Evolutionary conservation across 2,888 invertebrate genomes (phyloP), one percentile per base, ranked within the genome.

Genomic region (Exocentrus adspersus): DNA sequence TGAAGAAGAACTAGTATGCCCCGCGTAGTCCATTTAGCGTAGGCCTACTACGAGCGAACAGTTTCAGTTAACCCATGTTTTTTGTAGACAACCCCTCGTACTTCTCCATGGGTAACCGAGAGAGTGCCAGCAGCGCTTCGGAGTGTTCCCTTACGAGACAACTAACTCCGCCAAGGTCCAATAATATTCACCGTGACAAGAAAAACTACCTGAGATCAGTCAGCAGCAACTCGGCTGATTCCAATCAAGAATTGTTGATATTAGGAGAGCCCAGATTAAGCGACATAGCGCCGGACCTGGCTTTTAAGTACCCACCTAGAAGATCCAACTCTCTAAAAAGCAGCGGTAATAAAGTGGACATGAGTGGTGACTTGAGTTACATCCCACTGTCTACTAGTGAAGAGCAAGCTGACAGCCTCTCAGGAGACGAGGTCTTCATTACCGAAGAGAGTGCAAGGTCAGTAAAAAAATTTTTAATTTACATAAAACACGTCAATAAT

Each of bases 71-170:
- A 51, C 19, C 14, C 19, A 63, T 64, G 45, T 63, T 63, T 56
- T 66, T 71, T 65, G 12, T 87, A 91, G 92, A 92, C 84, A 92
- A 92, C 82, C 92, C 92, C 46, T 91, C 91, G 67, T 92, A 92
- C 81, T 92, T 92, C 81, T 87, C 90, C 76, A 74, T 71, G 70
- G 72, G 75, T 24, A 70, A 66, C 61, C 42, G 69, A 50, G 71
- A 73, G 56, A 74, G 69, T 57, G 66, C 72, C 48, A 74, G 75
- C 52, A 74, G 73, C 57, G 64, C 75, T 2, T 72, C 76, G 20
- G 74, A 76, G 57, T 65, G 71, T 56, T 75, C 77, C 19, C 58
- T 78, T 21, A 75, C 68, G 9, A 74, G 77, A n/a, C 78, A 68
- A 75, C 75, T 63, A 60, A 81, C 75, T 64, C 81, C 72, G 63